Base-by-base conservation (phyloP, 2,113 vertebrate genomes). In the Haemorhous mexicanus region DNA sequence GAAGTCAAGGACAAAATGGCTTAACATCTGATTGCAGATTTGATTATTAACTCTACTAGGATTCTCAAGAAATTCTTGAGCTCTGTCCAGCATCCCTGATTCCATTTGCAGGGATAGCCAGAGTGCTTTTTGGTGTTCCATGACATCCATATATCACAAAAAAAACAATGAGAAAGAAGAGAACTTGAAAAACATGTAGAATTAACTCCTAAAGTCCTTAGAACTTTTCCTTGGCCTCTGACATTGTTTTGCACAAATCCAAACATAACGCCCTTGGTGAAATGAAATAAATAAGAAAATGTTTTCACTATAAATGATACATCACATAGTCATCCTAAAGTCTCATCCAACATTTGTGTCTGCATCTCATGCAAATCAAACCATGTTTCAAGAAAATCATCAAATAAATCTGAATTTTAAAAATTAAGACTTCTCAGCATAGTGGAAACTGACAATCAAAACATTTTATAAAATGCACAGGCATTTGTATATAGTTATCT, bases 401-500 rank as follows among this genome's bases (percentile, higher is more conserved):
- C 23, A 53, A 8, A 11, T 28, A 63, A 55, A 43, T 52, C 24
- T 72, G 41, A 78, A 59, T 77, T 89, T 89, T 35, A 58, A 66
- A 79, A 80, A 23, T 35, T 46, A 20, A 28, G 12, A 58, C 26
- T 87, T 20, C 10, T 70, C 22, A 67, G 10, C 8, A 4, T 77
- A 37, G 66, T 86, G n/a, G 18, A 73, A 83, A 58, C 4, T 46
- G 20, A 20, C 16, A 88, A 1, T 75, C 27, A 30, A 44, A 78
- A 26, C 2, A 16, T 72, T 82, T 67, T 55, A 12, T 85, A 20
- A 19, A 41, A 27, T n/a, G 44, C 8, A 39, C 7, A 81, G 20
- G 2, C 2, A 4, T 81, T 86, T 0, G 0, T 49, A 50, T n/a
- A 5, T 37, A 66, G 28, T 53, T 73, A 28, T 33, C 5, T 23